Conservation (phyloP, 2,797 vertebrate genomes). For the Diglossa cyanea region DNA sequence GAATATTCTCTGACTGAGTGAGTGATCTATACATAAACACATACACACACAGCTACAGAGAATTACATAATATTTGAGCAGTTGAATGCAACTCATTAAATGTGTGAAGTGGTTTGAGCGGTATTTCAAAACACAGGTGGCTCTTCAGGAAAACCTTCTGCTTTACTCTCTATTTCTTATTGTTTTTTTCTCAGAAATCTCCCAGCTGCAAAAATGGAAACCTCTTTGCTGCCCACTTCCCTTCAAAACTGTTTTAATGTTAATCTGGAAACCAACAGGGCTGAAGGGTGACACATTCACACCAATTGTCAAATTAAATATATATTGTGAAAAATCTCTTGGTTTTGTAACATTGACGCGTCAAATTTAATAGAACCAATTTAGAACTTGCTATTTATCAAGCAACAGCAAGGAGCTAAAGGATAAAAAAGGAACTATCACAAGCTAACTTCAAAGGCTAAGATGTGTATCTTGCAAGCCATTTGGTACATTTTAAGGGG, state of each 20-base stretch:
- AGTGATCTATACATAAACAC: neutral
- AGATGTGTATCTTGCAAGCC: neutral
- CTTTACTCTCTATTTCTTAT: neutral
- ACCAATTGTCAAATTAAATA: neutral
- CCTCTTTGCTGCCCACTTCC: neutral
- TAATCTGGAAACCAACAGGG: neutral
- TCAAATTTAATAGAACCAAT: neutral
- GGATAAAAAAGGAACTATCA: neutral
- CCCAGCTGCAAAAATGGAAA: neutral
- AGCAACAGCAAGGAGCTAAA: neutral
- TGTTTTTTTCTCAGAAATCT: neutral
- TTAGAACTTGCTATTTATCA: neutral
- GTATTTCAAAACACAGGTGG: neutral
- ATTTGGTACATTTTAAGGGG: neutral
- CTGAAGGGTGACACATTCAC: neutral
- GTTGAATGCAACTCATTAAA: neutral
- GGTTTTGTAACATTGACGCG: neutral
- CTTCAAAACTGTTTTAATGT: neutral
- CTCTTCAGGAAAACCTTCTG: neutral
- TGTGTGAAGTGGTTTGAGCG: neutral
- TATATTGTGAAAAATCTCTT: neutral
- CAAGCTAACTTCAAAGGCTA: neutral
- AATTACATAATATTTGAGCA: neutral
- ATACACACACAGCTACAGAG: neutral
- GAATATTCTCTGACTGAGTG: neutral